These are phyloP conservation scores for Lipotes vexillifer DNA, from an alignment of 2,113 vertebrate species.

Conservation along the genomic window DNA sequence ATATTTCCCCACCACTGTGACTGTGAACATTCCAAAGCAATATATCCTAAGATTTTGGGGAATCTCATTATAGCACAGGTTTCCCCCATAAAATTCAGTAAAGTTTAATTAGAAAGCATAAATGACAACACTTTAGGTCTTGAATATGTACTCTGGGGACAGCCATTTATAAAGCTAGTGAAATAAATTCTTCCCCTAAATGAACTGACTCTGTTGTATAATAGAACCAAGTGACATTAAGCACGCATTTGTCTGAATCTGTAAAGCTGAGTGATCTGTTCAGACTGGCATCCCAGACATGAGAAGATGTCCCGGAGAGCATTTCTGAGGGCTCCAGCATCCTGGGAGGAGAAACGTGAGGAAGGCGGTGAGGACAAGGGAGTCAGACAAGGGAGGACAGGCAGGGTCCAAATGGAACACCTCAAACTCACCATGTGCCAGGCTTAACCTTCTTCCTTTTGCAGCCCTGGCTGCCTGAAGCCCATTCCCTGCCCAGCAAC, in stretches of 20 bases:
- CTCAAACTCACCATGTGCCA: neutral
- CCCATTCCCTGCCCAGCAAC: neutral
- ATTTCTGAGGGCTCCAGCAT: neutral
- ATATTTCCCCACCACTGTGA: neutral
- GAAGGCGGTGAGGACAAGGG: neutral
- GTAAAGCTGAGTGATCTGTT: fast-evolving
- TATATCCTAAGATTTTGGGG: neutral
- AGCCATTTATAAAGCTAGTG: neutral
- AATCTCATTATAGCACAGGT: neutral
- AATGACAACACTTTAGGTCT: neutral
- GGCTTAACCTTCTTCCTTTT: neutral
- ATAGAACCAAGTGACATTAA: neutral
- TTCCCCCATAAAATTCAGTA: neutral
- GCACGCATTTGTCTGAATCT: neutral
- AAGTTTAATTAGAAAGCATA: neutral
- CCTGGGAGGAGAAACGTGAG: neutral
- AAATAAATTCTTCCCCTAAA: neutral
- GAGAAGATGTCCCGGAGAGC: neutral
- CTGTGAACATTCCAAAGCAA: neutral
- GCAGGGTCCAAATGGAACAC: no score
- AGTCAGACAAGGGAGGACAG: neutral
- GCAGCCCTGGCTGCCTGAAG: neutral
- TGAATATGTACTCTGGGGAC: neutral
- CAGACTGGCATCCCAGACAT: neutral
- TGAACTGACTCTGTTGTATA: neutral